Conservation (phyloP, 1,140 invertebrate species). For the Aphis gossypii region DNA sequence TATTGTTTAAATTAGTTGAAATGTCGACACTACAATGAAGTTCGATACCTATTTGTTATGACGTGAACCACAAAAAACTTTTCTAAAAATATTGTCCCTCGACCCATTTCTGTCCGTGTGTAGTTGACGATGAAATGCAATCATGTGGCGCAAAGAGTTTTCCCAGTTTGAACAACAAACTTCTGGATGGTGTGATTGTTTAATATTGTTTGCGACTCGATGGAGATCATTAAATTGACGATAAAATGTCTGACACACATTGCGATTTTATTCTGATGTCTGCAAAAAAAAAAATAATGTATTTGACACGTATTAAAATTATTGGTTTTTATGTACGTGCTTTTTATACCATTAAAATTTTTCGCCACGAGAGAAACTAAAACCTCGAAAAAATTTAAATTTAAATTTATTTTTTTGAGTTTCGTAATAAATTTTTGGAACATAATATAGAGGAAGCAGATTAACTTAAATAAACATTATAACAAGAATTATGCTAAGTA, state of each 20-base stretch:
- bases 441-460: neutral
- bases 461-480: neutral
- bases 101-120: neutral
- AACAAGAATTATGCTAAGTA: too few relatives aligned
- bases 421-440: neutral
- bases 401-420: neutral
- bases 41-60: neutral
- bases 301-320: neutral
- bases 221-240: neutral
- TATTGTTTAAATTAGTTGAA: constrained; percentile 7
- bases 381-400: neutral
- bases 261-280: neutral
- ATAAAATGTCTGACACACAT: neutral
- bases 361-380: neutral
- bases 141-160: neutral
- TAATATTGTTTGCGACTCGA: neutral
- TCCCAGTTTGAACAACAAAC: neutral
- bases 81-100: neutral
- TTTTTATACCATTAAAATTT: neutral
- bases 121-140: neutral
- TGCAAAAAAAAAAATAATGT: neutral
- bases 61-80: constrained; percentile 1
- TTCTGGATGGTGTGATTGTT: neutral
- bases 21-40: neutral
- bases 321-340: neutral